Evolutionary conservation across 2,797 vertebrate genomes (phyloP).

Genomic region (Malacoraja senta): DNA sequence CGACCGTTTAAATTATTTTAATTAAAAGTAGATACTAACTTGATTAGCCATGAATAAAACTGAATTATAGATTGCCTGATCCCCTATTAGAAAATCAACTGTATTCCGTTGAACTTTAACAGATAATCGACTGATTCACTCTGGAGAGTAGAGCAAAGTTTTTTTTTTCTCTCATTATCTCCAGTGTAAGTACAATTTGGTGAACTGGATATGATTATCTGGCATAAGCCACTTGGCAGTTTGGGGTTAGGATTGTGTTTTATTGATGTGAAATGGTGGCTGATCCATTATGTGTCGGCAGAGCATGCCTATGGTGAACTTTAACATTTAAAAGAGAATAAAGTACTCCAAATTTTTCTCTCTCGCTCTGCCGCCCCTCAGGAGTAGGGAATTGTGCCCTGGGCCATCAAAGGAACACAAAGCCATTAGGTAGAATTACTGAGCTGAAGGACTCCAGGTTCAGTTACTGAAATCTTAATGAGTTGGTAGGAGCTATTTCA

Average conservation of each 20-base stretch:
- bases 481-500: not conserved
- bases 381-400: not conserved
- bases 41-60: not conserved
- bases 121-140: not conserved
- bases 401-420: not conserved
- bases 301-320: not conserved
- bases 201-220: not conserved
- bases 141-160: not conserved
- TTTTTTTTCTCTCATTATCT: not conserved
- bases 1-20: not conserved
- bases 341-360: not conserved
- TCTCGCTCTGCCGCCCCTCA: not conserved
- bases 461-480: not conserved
- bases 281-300: not conserved
- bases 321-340: not conserved
- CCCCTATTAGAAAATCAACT: not conserved
- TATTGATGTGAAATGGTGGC: not conserved
- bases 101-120: not conserved
- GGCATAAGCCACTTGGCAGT: not conserved
- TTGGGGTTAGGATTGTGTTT: not conserved
- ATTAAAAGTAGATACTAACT: constrained; percentile 1
- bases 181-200: not conserved
- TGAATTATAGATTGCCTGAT: not conserved
- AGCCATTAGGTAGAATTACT: not conserved
- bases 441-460: not conserved